These are phyloP conservation scores for Strigops habroptila DNA, from an alignment of 2,113 vertebrate species.

Conservation along the genomic window DNA sequence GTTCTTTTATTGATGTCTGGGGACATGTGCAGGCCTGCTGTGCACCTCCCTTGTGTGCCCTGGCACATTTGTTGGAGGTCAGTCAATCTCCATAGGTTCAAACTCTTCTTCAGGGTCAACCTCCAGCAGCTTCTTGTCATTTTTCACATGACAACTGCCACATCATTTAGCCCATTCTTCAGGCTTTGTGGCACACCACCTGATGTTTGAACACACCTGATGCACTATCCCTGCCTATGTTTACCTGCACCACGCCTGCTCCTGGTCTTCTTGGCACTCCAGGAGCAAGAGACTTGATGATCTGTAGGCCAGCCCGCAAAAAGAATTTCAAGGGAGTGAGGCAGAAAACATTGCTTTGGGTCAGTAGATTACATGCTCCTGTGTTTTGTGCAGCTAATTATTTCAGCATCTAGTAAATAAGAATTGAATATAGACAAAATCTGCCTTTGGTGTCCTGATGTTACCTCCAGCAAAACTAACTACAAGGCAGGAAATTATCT, in stretches of 20 bases:
- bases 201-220: not conserved
- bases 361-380: not conserved
- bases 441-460: not conserved
- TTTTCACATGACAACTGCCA: not conserved
- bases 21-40: not conserved
- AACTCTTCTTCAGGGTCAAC: not conserved
- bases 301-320: not conserved
- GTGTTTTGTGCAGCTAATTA: not conserved
- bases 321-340: not conserved
- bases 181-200: not conserved
- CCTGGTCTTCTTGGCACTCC: not conserved
- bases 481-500: not conserved
- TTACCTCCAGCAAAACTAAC: not conserved
- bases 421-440: not conserved
- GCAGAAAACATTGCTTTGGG: not conserved
- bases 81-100: not conserved
- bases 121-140: fast-evolving
- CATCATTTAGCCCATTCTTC: not conserved
- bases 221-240: not conserved
- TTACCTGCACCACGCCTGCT: not conserved
- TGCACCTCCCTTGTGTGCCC: not conserved
- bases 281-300: not conserved
- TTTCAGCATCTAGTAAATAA: not conserved
- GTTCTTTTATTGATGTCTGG: not conserved
- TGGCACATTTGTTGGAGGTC: not conserved